These are phyloP conservation scores for Tychaedon coryphoeus DNA, from an alignment of 2,113 vertebrate genomes.

Conservation along the genomic window DNA sequence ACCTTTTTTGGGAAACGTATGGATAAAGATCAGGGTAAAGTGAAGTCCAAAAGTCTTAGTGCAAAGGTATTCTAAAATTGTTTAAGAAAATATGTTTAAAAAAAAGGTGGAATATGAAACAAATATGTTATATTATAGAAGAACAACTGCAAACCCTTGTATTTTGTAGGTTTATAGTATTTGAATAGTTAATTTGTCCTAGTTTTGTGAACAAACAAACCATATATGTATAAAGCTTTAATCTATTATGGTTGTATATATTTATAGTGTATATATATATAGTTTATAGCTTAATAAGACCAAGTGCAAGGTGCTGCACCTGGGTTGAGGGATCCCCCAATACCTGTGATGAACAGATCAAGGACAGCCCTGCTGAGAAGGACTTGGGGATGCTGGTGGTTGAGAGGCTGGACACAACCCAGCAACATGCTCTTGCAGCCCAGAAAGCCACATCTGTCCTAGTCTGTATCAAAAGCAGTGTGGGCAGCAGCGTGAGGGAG, in stretches of 20 bases:
- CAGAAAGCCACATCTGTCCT: not conserved
- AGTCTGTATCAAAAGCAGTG: not conserved
- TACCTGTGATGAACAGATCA: not conserved
- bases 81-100: not conserved
- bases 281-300: not conserved
- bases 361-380: not conserved
- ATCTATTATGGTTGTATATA: not conserved
- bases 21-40: not conserved
- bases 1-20: accelerated
- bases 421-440: not conserved
- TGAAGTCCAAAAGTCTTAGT: not conserved
- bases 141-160: not conserved
- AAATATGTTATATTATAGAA: not conserved
- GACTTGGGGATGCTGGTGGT: not conserved
- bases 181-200: not conserved
- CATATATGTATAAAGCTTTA: not conserved
- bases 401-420: not conserved
- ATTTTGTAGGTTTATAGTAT: not conserved
- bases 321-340: not conserved
- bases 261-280: not conserved
- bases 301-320: not conserved
- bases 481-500: not conserved
- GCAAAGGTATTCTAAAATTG: not conserved
- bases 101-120: not conserved
- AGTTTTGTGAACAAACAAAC: not conserved